Base-by-base conservation (phyloP, 1,140 invertebrate species). In the Pseudachorutes palmiensis region DNA sequence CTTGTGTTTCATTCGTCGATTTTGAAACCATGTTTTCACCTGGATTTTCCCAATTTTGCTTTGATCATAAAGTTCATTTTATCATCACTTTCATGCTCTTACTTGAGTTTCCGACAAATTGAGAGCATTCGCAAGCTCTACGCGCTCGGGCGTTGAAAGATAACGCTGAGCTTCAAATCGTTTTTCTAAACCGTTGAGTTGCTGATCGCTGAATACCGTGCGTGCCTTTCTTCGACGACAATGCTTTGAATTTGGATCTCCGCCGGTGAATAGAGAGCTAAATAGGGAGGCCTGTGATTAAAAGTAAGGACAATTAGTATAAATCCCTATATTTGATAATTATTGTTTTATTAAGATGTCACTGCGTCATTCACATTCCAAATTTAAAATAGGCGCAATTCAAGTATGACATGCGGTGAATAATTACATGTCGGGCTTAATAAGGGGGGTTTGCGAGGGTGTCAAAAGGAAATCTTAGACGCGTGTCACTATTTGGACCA, bases 1-100 rank as follows among this genome's bases (percentile, higher is more conserved):
- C 82, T 97, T 97, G 78, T 97, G 93, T 76, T 97, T 98, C 94
- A 97, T 97, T 70, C 94, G 81, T 19, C 94, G 80, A 79, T 97
- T 97, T 80, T 97, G 94, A 80, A 97, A 98, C 95, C 94, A 98
- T 33, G 93, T 97, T 82, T 97, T 97, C 55, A 97, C 94, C 83
- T 85, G 74, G 9, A 12, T 51, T n/a, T 49, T 5, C 24, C 24
- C 9, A 55, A 55, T 55, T 55, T 16, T 5, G 51, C 12, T 55
- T 16, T 5, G 24, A 55, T 16, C 24, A 55, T 16, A 16, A 14
- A 5, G 9, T 55, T 5, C 9, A 19, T 55, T 5, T 16, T 55
- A 5, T 12, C 9, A 55, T 16, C 12, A 16, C 24, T 55, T 19
- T 22, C 12, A 59, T 26, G 62, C 62, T 41, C 9, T 83, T 2